A percentile compares a stretch with the other conserved stretches of the same genome.
Evolutionary conservation across 2,797 vertebrate species (phyloP).

Genomic region (Varecia variegata): DNA sequence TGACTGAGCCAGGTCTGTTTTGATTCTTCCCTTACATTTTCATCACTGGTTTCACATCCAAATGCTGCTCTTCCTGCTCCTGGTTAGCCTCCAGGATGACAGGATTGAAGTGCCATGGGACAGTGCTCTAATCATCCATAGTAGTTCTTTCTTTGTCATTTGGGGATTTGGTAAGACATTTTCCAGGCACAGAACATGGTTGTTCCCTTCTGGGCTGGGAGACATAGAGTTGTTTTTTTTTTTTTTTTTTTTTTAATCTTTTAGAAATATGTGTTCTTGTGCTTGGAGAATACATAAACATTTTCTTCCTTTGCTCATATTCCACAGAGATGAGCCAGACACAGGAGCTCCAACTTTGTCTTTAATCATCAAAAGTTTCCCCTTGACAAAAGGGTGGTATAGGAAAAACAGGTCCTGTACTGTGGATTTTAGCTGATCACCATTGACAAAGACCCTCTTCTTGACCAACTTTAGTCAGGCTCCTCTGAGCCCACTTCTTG

Average conservation of each 20-base stretch:
- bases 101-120: conserved; percentile 1
- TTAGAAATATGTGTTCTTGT: conserved; percentile 1
- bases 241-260: background rate
- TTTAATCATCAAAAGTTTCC: conserved; percentile 16
- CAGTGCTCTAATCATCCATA: background rate
- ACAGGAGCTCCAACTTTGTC: background rate
- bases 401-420: background rate
- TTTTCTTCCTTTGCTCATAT: conserved; percentile 48
- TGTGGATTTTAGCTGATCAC: background rate
- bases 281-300: conserved; percentile 18
- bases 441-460: background rate
- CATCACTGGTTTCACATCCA: conserved; percentile 19
- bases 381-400: background rate
- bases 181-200: background rate
- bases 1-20: background rate
- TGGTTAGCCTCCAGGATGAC: conserved; percentile 53
- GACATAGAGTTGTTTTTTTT: background rate
- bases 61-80: conserved; percentile 32
- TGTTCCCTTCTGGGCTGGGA: background rate
- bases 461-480: conserved; percentile 13
- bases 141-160: conserved; percentile 50
- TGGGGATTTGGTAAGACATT: conserved; percentile 46
- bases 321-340: conserved; percentile 39
- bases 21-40: conserved; percentile 31
- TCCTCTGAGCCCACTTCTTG: conserved; percentile 3